These are phyloP conservation scores for Periparus ater DNA, from an alignment of 2,797 vertebrate genomes.

Conservation along the genomic window DNA sequence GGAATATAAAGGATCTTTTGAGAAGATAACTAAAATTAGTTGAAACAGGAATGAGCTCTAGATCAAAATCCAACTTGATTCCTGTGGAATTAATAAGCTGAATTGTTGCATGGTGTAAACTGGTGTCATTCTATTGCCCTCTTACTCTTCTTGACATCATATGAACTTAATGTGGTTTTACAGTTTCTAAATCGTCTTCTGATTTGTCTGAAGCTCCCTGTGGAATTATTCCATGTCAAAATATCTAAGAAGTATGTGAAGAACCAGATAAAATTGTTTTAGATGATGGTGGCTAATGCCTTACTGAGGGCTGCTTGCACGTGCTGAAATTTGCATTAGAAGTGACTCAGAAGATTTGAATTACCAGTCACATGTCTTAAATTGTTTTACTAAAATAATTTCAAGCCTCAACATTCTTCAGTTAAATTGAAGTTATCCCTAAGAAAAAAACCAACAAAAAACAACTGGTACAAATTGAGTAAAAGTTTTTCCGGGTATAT, in stretches of 20 bases:
- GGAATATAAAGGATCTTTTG: background rate
- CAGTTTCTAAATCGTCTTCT: background rate
- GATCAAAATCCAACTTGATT: background rate
- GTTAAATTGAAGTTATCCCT: background rate
- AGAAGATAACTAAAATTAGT: background rate
- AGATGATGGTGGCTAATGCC: background rate
- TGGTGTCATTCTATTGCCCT: background rate
- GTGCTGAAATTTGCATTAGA: background rate
- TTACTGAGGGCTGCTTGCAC: background rate
- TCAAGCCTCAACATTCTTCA: background rate
- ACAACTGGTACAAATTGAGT: background rate
- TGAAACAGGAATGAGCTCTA: background rate
- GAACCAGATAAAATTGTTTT: background rate
- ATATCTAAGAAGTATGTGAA: background rate
- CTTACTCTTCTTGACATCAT: background rate
- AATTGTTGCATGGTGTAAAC: background rate
- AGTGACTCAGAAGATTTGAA: background rate
- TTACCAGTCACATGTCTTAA: background rate
- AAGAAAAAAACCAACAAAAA: background rate
- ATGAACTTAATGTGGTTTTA: background rate
- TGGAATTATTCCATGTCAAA: constrained; percentile 1
- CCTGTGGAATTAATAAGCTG: background rate
- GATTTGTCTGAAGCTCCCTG: background rate
- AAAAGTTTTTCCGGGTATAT: background rate
- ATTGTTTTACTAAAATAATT: background rate